Evolutionary conservation across 2,888 invertebrate species (phyloP), one percentile per base, ranked within the genome.

Genomic region (Pasiphila rectangulata): DNA sequence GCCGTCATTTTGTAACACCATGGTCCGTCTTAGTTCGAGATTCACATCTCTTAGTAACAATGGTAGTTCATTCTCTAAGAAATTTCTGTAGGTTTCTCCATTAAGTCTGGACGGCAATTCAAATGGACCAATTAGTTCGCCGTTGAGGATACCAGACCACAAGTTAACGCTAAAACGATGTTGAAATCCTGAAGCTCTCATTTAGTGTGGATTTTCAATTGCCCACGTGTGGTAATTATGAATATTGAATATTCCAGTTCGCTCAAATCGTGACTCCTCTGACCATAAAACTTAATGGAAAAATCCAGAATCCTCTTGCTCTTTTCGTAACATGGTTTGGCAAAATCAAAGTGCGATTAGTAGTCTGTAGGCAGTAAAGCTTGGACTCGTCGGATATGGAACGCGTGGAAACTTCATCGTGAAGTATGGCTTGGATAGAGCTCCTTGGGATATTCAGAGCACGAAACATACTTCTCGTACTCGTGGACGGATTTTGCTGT

Each of bases 181-280:
- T 42, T 63, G 57, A 13, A 55, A 63, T 38, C 30, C 43, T 27
- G 55, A 44, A 53, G 56, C 23, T 38, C 54, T 24, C 47, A 55
- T 53, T 25, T 53, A 32, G 17, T 55, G 51, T 4, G 56, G 55
- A 38, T 61, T 59, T 50, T 48, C 43, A 12, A 36, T 10, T 23
- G 24, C 35, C 54, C 57, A 53, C 4, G 34, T 36, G 32, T 55
- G 55, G 10, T 57, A 30, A 20, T 58, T 57, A 42, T 55, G 59
- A 7, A 57, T 30, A 40, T 59, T 57, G 17, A 46, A 20, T 24
- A 29, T 19, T 9, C 34, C 34, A 15, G 17, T 19, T n/a, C 16
- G n/a, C n/a, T n/a, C n/a, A n/a, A n/a, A n/a, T n/a, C n/a, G n/a
- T n/a, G n/a, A n/a, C n/a, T n/a, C n/a, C n/a, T n/a, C n/a, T n/a